phyloP scores from a whole-genome alignment of 2,797 vertebrate genomes.

The Buphagus erythrorhynchus region DNA sequence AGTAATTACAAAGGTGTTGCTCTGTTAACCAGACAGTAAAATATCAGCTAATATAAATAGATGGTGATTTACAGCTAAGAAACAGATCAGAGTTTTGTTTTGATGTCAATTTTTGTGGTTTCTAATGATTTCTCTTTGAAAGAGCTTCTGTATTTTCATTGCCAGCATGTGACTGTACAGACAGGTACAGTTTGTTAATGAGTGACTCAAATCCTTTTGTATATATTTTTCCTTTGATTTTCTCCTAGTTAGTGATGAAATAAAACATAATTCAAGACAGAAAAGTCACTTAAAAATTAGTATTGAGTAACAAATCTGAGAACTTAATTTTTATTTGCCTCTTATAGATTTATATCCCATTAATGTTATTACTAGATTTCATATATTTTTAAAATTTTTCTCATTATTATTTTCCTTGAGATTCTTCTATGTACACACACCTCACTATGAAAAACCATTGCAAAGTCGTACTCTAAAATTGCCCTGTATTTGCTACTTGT shows the following conservation, averaged over 20 bases:
- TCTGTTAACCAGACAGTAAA: neutral
- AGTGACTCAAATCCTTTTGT: neutral
- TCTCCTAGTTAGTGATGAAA: neutral
- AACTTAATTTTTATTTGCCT: neutral
- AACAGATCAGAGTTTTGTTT: neutral
- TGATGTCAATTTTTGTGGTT: neutral
- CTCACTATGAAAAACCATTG: neutral
- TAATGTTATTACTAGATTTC: neutral
- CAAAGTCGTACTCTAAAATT: neutral
- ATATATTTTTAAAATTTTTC: rapidly evolving
- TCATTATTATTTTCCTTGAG: rapidly evolving
- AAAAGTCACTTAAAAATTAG: neutral
- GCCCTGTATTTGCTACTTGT: neutral
- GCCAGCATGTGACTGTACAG: neutral
- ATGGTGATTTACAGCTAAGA: neutral
- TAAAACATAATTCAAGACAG: neutral
- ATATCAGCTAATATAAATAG: neutral
- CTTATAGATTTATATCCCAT: neutral
- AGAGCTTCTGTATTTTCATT: neutral
- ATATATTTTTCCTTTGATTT: neutral
- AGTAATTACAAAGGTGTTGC: neutral
- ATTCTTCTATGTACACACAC: neutral
- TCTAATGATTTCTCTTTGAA: neutral
- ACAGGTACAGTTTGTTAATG: neutral
- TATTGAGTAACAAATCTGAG: neutral